Base-by-base conservation (phyloP, 2,888 invertebrate species). In the Alcis repandata region DNA sequence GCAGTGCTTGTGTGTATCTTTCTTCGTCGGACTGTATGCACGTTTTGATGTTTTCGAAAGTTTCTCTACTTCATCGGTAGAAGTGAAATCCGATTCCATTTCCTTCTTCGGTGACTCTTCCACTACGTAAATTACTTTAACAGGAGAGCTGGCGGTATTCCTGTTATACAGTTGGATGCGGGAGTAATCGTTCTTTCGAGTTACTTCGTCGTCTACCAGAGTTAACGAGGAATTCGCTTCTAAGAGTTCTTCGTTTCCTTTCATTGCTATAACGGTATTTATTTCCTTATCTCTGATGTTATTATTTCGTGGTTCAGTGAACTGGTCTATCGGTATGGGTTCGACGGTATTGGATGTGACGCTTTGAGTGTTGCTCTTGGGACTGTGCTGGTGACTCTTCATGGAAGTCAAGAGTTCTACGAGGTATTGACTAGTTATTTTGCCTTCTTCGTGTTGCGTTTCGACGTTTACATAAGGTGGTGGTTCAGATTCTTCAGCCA, bases 231-330 rank as follows among this genome's bases (percentile, higher is more conserved):
- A 91, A 52, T 80, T 84, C 0, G 76, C 71, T 52, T 86, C 82
- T 0, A 91, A 63, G 7, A 92, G 66, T 13, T 88, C 87, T 33
- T 78, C 84, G 45, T 89, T 89, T 0, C 64, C 77, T 70, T 88
- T 90, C 92, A 92, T 92, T 3, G 76, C 80, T 48, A 92, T 90
- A 0, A 83, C 15, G 0, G 92, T 91, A 59, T 92, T 92, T 0
- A 83, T 82, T 76, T 88, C 83, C 0, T 69, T 79, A 27, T 87
- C 80, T 65, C 73, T 85, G 0, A 82, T 51, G 1, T 80, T 73
- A 0, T 43, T 46, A 1, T 68, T 33, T 19, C 69, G 64, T 0
- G 73, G 76, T 2, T 81, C 79, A 2, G 79, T 74, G 0, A 77
- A 79, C 27, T 80, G 77, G 54, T 87, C 83, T 2, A 78, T 70